Base-by-base conservation (phyloP, 2,888 invertebrate species). In the Boloria euphrosyne region DNA sequence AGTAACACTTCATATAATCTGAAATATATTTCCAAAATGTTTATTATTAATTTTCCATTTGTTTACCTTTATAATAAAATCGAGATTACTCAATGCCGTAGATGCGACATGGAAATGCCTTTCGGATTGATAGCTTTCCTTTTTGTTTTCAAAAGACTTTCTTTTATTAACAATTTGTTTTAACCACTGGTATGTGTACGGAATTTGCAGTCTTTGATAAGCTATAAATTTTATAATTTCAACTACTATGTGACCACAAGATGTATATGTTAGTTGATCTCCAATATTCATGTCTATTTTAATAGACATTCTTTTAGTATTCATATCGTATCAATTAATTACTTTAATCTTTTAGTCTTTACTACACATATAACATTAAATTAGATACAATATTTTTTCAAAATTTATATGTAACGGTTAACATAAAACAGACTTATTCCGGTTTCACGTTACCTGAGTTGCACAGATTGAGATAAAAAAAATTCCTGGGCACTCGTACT, bases 191-290 rank as follows among this genome's bases (percentile, higher is more conserved):
- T 92, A 93, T 0, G 85, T 82, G 71, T 93, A 93, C 0, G 93
- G 93, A 76, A 93, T 93, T 80, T 93, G 94, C 50, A 93, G 81
- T 78, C 93, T 92, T 79, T 94, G 93, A 82, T 93, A 94, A 0
- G 90, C 83, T 52, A 94, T 81, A 73, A 92, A 93, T 79, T 94
- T 94, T 52, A 94, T 82, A 68, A 94, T 76, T 82, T 94, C 94
- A 27, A 91, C 93, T 57, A 94, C 83, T 55, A 94, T 81, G 70
- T 93, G 89, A 4, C 94, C 93, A 80, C 94, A 94, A 17, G 93
- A 92, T 77, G 91, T 87, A 46, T 93, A 86, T 46, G 94, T 94
- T 73, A 94, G 77, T 75, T 93, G 86, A 74, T 93, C 93, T 52
- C 90, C 90, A 67, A 93, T 86, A 58, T 86, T 82, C 71, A 93